These are phyloP conservation scores for Nowickia ferox DNA, from an alignment of 2,888 invertebrate species.

Conservation along the genomic window DNA sequence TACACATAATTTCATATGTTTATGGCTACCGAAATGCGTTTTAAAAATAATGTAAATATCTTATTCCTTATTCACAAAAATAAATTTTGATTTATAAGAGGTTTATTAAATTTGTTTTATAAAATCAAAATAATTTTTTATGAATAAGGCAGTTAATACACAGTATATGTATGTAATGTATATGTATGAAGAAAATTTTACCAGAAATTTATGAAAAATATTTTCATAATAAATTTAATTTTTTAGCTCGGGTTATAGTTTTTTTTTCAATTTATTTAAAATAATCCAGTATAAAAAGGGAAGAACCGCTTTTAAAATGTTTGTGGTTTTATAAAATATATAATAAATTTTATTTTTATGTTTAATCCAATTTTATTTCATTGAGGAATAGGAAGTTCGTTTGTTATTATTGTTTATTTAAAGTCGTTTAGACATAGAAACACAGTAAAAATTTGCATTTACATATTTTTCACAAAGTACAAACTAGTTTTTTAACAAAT, in stretches of 20 bases:
- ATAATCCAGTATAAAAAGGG: constrained; percentile 28
- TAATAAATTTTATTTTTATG: neutral
- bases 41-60: constrained; percentile 9
- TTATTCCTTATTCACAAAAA: no score
- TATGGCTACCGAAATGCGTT: neutral
- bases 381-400: constrained; percentile 39
- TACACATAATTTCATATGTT: constrained; percentile 5
- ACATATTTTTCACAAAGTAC: constrained; percentile 19
- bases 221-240: constrained; percentile 7
- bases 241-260: constrained; percentile 19
- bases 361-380: constrained; percentile 20
- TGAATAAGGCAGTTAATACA: no score
- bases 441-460: constrained; percentile 2
- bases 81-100: no score
- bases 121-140: no score
- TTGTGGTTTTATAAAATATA: constrained; percentile 17
- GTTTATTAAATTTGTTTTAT: no score
- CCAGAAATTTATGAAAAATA: constrained; percentile 42
- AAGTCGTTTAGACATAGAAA: constrained; percentile 39
- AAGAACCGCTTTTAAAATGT: constrained; percentile 2
- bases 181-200: constrained; percentile 24
- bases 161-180: neutral
- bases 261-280: constrained; percentile 8
- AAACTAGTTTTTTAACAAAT: neutral
- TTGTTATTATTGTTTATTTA: constrained; percentile 40